Conservation (phyloP, 2,113 vertebrate genomes). For the Todiramphus chloris region DNA sequence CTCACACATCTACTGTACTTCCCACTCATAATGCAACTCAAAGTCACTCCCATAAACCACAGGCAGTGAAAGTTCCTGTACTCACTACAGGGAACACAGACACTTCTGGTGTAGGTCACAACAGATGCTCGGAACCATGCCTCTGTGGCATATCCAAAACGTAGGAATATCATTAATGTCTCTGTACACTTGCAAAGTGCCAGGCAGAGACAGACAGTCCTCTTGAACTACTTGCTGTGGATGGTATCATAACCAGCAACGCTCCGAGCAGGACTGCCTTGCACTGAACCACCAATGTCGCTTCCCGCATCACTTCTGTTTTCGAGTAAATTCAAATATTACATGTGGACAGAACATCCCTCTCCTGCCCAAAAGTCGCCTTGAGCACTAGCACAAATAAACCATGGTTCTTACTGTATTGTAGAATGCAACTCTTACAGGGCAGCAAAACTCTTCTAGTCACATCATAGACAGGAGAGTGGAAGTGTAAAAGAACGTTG, state of each 20-base stretch:
- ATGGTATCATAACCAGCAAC: background rate
- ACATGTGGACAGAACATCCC: background rate
- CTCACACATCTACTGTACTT: background rate
- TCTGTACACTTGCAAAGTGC: background rate
- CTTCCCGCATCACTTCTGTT: background rate
- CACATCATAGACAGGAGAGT: background rate
- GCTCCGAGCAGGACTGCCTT: background rate
- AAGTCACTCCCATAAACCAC: background rate
- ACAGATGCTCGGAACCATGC: background rate
- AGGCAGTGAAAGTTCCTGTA: background rate
- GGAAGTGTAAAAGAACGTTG: background rate
- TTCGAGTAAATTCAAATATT: background rate
- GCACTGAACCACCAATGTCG: background rate
- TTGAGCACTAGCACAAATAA: background rate
- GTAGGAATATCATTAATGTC: background rate
- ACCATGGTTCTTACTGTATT: background rate
- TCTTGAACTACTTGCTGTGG: background rate
- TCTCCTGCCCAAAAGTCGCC: background rate
- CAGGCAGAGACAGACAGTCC: background rate
- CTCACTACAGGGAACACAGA: background rate
- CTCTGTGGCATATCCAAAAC: background rate
- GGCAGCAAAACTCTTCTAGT: background rate
- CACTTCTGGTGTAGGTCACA: background rate
- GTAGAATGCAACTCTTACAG: background rate
- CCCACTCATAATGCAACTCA: background rate